Conservation (phyloP, 2,113 vertebrate species). For the Marmota monax region DNA sequence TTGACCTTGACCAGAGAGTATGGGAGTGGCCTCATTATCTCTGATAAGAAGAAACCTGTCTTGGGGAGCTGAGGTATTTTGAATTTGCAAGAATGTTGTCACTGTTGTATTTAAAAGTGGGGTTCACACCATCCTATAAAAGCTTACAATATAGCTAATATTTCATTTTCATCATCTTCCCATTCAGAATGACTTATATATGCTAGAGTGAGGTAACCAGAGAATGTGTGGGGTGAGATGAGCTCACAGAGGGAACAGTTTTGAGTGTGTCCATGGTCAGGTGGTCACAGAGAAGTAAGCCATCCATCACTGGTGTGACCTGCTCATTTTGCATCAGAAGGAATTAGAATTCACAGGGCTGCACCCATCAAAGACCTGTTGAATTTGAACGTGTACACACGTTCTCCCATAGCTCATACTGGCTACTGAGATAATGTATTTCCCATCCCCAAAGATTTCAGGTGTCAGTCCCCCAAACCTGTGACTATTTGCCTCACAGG, state of each 20-base stretch:
- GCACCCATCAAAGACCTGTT: neutral
- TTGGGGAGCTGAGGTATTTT: no score
- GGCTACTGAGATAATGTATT: fast-evolving
- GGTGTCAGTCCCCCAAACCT: neutral
- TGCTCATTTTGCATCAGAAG: fast-evolving
- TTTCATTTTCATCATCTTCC: neutral
- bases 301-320: fast-evolving
- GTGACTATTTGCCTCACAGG: neutral
- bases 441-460: neutral
- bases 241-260: fast-evolving
- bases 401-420: fast-evolving
- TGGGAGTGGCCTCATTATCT: fast-evolving
- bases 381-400: neutral
- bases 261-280: neutral
- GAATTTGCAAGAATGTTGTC: neutral
- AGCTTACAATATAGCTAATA: fast-evolving
- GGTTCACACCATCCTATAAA: fast-evolving
- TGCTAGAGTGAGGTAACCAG: neutral
- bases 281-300: neutral
- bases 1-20: neutral
- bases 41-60: neutral
- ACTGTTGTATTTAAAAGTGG: fast-evolving
- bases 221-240: neutral
- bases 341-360: neutral
- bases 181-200: neutral